phyloP scores from a whole-genome alignment of 2,888 invertebrate species.

The Lingula anatina region DNA sequence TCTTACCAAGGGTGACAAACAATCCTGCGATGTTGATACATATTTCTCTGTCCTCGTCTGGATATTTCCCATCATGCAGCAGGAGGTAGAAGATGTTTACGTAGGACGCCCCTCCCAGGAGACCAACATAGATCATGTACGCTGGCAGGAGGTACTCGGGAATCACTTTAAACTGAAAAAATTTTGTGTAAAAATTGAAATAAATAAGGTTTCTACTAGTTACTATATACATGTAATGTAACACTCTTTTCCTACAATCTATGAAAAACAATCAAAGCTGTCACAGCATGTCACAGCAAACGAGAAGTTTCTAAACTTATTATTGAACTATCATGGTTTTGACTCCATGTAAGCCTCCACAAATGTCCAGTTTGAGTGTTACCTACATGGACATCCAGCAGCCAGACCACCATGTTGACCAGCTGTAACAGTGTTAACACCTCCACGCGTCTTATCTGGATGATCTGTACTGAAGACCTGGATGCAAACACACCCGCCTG shows the following conservation, averaged over 20 bases:
- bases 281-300: too few relatives aligned
- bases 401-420: conserved; percentile 34
- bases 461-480: conserved; percentile 31
- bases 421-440: conserved; percentile 26
- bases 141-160: conserved; percentile 26
- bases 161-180: conserved; percentile 31
- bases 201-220: too few relatives aligned
- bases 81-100: conserved; percentile 36
- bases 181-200: too few relatives aligned
- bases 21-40: conserved; percentile 34
- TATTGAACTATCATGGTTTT: too few relatives aligned
- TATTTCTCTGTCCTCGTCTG: conserved; percentile 28
- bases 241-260: too few relatives aligned
- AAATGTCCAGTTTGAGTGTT: too few relatives aligned
- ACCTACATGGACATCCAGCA: conserved; percentile 35
- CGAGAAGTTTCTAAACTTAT: too few relatives aligned
- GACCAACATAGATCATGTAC: conserved; percentile 32
- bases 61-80: conserved; percentile 23
- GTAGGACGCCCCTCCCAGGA: conserved; percentile 35
- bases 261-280: too few relatives aligned
- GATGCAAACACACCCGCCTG: conserved; percentile 41
- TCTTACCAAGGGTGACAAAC: conserved; percentile 30
- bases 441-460: conserved; percentile 25
- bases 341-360: too few relatives aligned
- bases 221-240: too few relatives aligned